Evolutionary conservation across 2,888 invertebrate genomes (phyloP).

Genomic region (Hyppa rectilinea): DNA sequence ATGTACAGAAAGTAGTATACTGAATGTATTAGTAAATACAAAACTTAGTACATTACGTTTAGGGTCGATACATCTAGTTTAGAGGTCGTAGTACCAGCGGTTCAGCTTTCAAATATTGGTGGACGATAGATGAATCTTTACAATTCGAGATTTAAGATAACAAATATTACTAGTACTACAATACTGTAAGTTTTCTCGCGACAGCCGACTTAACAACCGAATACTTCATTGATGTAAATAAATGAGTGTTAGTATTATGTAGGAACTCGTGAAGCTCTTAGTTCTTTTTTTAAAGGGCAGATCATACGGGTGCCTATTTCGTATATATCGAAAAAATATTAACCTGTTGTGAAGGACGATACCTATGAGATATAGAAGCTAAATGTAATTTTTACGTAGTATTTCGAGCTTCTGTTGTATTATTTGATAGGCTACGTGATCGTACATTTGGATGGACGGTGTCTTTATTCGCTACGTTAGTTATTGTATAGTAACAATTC

Average conservation of each 20-base stretch:
- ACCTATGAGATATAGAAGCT: slow-evolving; percentile 85
- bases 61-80: slow-evolving; percentile 84
- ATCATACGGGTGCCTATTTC: slow-evolving; percentile 77
- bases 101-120: slow-evolving; percentile 91
- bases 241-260: slow-evolving; percentile 83
- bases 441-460: slow-evolving; percentile 69
- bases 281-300: slow-evolving; percentile 73
- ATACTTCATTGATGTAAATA: slow-evolving; percentile 85
- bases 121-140: slow-evolving; percentile 83
- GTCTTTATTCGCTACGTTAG: slow-evolving; percentile 71
- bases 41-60: slow-evolving; percentile 81
- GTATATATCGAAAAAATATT: slow-evolving; percentile 75
- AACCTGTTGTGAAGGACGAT: slow-evolving; percentile 90
- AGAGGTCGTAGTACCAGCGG: slow-evolving; percentile 84
- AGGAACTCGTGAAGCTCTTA: slow-evolving; percentile 76
- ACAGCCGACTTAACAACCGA: slow-evolving; percentile 75
- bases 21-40: slow-evolving; percentile 82
- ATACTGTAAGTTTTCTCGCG: slow-evolving; percentile 75
- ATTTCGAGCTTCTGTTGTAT: slow-evolving; percentile 75
- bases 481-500: slow-evolving; percentile 72
- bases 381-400: slow-evolving; percentile 82
- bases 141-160: slow-evolving; percentile 82
- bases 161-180: slow-evolving; percentile 78
- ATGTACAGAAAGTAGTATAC: slow-evolving; percentile 81
- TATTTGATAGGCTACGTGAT: slow-evolving; percentile 71